Percentiles rank a stretch among this genome's conserved stretches.
Conservation (phyloP, 2,113 vertebrate genomes). For the Octodon degus region DNA sequence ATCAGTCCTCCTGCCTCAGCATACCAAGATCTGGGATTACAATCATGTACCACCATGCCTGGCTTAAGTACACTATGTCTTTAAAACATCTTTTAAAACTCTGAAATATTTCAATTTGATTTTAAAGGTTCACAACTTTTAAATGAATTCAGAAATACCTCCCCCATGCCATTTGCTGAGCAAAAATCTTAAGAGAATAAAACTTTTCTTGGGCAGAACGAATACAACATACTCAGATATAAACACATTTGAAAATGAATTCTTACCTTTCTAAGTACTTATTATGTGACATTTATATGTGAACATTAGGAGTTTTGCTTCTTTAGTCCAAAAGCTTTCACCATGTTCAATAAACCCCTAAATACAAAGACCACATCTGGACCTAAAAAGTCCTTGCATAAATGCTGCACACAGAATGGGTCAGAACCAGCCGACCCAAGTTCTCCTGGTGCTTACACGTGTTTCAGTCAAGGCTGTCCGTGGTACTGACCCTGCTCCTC, state of each 20-base stretch:
- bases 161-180: not conserved
- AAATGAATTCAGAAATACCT: not conserved
- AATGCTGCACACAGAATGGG: not conserved
- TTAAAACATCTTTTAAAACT: slow-evolving; percentile 40
- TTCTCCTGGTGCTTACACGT: not conserved
- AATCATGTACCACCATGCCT: too few species aligned
- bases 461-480: not conserved
- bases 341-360: too few species aligned
- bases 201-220: not conserved
- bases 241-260: not conserved
- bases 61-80: not conserved
- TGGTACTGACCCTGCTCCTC: not conserved
- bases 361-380: not conserved
- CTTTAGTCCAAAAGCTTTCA: not conserved
- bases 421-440: not conserved
- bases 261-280: not conserved
- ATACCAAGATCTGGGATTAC: too few species aligned
- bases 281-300: not conserved
- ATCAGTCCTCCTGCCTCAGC: too few species aligned
- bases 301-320: not conserved
- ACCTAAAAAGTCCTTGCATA: not conserved
- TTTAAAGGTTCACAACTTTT: not conserved
- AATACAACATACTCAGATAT: not conserved
- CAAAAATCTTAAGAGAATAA: not conserved
- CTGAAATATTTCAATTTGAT: not conserved